Percentiles rank a stretch among this genome's conserved stretches.
These are phyloP conservation scores for Pollicipes pollicipes DNA, from an alignment of 1,140 invertebrate genomes.

Conservation along the genomic window DNA sequence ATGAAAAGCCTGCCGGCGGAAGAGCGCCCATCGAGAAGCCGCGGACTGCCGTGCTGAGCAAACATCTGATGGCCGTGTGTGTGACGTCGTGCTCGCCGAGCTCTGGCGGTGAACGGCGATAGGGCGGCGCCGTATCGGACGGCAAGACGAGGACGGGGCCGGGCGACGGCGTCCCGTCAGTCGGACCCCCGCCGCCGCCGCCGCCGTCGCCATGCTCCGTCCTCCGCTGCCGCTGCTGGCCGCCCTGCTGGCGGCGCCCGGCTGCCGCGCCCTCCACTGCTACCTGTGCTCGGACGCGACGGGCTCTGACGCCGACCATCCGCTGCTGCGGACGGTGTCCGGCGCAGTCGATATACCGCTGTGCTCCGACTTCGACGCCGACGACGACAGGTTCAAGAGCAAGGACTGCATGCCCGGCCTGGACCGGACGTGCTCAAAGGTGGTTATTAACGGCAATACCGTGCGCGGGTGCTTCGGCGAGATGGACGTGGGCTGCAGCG, in stretches of 20 bases:
- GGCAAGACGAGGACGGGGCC: too few species aligned
- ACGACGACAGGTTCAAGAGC: not conserved
- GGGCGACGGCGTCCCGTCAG: too few species aligned
- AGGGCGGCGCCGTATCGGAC: too few species aligned
- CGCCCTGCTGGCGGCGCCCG: not conserved
- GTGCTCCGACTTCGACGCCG: not conserved
- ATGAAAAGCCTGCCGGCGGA: too few species aligned
- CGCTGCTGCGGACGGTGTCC: not conserved
- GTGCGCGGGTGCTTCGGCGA: not conserved
- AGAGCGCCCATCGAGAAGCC: too few species aligned
- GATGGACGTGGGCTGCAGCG: too few species aligned
- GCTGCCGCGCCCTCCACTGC: not conserved
- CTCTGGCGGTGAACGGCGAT: too few species aligned
- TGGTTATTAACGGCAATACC: not conserved
- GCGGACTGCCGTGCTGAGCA: too few species aligned
- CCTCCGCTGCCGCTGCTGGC: not conserved
- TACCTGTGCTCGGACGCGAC: not conserved
- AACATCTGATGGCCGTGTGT: too few species aligned
- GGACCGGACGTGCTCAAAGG: not conserved
- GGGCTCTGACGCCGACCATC: too few species aligned
- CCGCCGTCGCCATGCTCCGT: conserved; percentile 34
- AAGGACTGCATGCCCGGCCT: not conserved
- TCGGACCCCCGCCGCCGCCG: conserved; percentile 67
- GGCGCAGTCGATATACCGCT: not conserved
- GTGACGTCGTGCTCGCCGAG: too few species aligned